Evolutionary conservation across 2,113 vertebrate genomes (phyloP).

Genomic region (Ctenomys sociabilis): DNA sequence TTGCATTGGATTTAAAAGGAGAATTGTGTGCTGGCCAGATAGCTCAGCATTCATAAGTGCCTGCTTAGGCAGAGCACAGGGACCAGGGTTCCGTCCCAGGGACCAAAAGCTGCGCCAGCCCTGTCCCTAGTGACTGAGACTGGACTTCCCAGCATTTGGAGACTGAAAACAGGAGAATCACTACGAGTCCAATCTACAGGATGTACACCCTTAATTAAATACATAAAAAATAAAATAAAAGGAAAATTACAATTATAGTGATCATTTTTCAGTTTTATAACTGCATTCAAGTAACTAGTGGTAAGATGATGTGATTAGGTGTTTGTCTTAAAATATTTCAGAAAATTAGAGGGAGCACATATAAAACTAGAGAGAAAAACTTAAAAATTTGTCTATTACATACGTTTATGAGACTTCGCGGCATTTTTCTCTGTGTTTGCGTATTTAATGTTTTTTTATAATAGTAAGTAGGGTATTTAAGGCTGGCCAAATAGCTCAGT

Average conservation of each 20-base stretch:
- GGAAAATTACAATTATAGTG: not conserved
- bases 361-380: not conserved
- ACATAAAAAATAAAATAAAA: no score
- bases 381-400: not conserved
- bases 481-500: no score
- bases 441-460: not conserved
- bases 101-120: no score
- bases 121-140: no score
- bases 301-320: not conserved
- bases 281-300: not conserved
- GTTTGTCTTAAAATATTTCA: not conserved
- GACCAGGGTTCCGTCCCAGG: no score
- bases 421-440: slow-evolving; percentile 15
- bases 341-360: not conserved
- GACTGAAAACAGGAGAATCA: no score
- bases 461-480: not conserved
- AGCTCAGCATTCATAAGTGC: no score
- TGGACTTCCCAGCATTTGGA: no score
- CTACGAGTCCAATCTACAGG: no score
- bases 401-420: not conserved
- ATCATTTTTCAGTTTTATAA: slow-evolving; percentile 8
- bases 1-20: not conserved
- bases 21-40: not conserved
- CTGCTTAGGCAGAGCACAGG: no score
- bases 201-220: no score